Conservation (phyloP, 2,888 invertebrate species). For the Hofmannophila pseudospretella region DNA sequence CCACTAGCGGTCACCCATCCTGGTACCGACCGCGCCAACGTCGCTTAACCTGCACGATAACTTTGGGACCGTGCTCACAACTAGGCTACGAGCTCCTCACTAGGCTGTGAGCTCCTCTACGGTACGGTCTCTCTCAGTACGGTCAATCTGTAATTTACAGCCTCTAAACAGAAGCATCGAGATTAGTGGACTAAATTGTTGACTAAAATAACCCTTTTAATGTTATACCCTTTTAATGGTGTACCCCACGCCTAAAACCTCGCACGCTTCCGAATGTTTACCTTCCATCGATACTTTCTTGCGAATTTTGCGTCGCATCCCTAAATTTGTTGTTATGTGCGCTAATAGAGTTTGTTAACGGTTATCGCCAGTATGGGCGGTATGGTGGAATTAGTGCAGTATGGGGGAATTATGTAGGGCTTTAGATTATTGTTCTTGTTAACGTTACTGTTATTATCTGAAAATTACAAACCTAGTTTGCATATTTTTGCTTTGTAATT, state of each 20-base stretch:
- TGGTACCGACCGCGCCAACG: no score
- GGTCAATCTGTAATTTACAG: no score
- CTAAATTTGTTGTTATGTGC: conserved; percentile 50
- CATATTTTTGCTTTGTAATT: conserved; percentile 2
- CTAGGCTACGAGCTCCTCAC: no score
- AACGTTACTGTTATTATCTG: conserved; percentile 5
- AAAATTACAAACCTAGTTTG: conserved; percentile 1
- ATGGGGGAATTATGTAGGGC: conserved; percentile 20
- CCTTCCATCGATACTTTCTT: conserved; percentile 55
- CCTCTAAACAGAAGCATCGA: no score
- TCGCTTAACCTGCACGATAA: no score
- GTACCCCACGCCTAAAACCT: not conserved
- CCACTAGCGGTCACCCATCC: no score
- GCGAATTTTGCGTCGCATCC: conserved; percentile 46
- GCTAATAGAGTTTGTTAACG: conserved; percentile 56
- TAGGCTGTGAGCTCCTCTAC: no score
- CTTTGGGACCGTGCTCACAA: no score
- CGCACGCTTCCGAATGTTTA: conserved; percentile 38
- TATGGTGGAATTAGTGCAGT: conserved; percentile 42
- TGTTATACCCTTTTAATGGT: no score
- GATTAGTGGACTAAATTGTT: no score
- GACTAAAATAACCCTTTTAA: no score
- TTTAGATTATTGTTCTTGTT: conserved; percentile 24
- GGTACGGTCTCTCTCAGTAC: no score
- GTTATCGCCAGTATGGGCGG: conserved; percentile 39